Base-by-base conservation (phyloP, 2,888 invertebrate genomes). In the Exephanes ischioxanthus region DNA sequence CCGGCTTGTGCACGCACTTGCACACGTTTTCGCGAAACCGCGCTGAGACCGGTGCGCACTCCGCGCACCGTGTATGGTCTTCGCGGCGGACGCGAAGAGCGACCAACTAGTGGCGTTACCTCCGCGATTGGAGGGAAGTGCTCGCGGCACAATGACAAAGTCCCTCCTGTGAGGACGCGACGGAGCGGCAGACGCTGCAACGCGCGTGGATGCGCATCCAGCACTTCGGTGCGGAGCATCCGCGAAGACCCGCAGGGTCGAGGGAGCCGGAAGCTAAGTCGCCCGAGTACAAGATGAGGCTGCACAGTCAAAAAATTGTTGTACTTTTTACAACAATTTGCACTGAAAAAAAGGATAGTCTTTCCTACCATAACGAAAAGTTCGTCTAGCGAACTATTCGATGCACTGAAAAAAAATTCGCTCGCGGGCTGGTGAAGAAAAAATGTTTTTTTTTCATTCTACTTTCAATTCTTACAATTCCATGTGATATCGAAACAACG, bases 1-100 rank as follows among this genome's bases (percentile, higher is more conserved):
- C 7, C 58, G 11, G 7, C 63, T 26, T 51, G 55, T 75, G 67
- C 68, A 84, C 84, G 67, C 68, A 84, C 84, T 86, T 82, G 82
- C 71, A 61, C 84, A 84, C 79, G 84, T 82, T 79, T 85, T 66
- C 48, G 55, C 55, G 53, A 70, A 66, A 70, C 53, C 55, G 53
- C 37, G 51, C 26, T 26, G 55, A 66, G 55, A 37, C 37, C 19
- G 37, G 41, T 66, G 68, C 67, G 63, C 67, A 72, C 53, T 22
- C 58, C 33, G 63, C 30, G 51, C 58, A n/a, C 4, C 51, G 37
- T 41, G 45, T 45, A 51, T 22, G 9, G 37, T 45, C n/a, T 26
- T 67, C 33, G 30, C 16, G 67, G 19, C 30, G 37, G 53, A 11
- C 41, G 41, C 45, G 22, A 16, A 0, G 51, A 51, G 51, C 4